These are phyloP conservation scores for Pelodiscus sinensis DNA, from an alignment of 2,113 vertebrate species.

Conservation along the genomic window DNA sequence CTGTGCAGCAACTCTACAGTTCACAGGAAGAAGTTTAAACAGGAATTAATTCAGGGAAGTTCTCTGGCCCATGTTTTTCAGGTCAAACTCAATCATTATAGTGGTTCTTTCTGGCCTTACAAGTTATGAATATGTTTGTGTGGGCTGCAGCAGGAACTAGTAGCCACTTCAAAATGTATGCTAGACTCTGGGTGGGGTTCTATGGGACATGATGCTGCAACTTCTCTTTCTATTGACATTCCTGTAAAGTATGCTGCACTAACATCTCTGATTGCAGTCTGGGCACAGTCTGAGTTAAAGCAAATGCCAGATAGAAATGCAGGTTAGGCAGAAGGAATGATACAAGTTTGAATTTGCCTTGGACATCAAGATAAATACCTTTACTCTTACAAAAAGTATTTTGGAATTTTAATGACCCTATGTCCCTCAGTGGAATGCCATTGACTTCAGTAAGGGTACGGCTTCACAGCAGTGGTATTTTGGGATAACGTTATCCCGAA, in stretches of 20 bases:
- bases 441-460: background rate
- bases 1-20: accelerated
- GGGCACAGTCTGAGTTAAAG: background rate
- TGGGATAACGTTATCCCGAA: no score
- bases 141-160: background rate
- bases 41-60: background rate
- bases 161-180: background rate
- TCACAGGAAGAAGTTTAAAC: conserved; percentile 17
- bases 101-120: background rate
- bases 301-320: background rate
- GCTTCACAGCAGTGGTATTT: no score
- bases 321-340: background rate
- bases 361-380: background rate
- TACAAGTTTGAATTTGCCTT: background rate
- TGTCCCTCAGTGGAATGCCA: background rate
- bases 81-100: background rate
- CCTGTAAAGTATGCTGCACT: background rate
- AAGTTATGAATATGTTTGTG: background rate
- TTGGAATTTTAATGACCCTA: background rate
- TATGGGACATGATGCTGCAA: background rate
- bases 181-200: background rate
- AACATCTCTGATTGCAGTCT: background rate
- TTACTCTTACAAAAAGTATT: background rate
- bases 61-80: background rate
- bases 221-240: background rate